A percentile compares a stretch with the other conserved stretches of the same genome.
These are phyloP conservation scores for Planococcus citri DNA, from an alignment of 1,140 invertebrate genomes.

Conservation along the genomic window DNA sequence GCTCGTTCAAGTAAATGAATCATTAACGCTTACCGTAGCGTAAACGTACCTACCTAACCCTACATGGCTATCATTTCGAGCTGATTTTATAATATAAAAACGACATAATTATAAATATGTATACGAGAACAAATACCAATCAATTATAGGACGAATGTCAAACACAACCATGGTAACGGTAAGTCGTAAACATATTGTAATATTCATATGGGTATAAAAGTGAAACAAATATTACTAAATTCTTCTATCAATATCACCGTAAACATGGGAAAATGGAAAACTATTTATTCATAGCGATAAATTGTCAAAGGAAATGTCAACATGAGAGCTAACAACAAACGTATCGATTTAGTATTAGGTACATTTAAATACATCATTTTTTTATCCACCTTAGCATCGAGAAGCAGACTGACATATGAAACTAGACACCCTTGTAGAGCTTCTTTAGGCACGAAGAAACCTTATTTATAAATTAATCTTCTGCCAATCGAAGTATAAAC, in stretches of 20 bases:
- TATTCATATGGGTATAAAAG: neutral
- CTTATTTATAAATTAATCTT: neutral
- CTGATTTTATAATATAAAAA: neutral
- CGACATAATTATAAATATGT: neutral
- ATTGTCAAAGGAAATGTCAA: neutral
- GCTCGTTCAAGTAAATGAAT: neutral
- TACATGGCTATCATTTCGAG: neutral
- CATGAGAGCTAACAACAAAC: neutral
- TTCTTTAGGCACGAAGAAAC: neutral
- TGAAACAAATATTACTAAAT: conserved; percentile 8
- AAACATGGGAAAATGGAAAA: neutral
- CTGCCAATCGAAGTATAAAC: too few species aligned
- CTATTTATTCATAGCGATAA: too few species aligned
- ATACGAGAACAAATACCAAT: neutral
- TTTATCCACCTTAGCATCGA: neutral
- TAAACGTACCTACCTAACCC: too few species aligned
- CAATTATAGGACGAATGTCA: conserved; percentile 3
- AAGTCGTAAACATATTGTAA: neutral
- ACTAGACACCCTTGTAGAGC: neutral
- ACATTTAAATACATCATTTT: neutral
- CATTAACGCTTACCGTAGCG: neutral
- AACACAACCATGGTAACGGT: neutral
- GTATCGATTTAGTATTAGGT: neutral
- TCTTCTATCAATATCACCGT: neutral
- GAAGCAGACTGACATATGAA: neutral